Percentiles rank a stretch among this genome's conserved stretches.
These are phyloP conservation scores for Ceratitis capitata DNA, from an alignment of 1,140 invertebrate species.

Conservation along the genomic window DNA sequence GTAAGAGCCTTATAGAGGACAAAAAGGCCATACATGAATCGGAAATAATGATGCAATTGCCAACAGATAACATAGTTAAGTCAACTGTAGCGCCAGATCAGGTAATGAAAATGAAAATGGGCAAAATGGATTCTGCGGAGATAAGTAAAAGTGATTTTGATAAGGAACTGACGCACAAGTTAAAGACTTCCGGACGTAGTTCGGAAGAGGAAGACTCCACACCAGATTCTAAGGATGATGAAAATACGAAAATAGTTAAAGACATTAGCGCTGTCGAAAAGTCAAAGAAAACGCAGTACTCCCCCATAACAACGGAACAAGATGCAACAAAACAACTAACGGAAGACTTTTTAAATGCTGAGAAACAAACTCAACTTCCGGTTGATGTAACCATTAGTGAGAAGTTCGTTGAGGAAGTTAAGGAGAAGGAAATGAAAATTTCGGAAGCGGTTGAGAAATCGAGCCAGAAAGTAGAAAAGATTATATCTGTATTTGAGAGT, in stretches of 20 bases:
- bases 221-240: conserved; percentile 47
- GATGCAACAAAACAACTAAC: conserved; percentile 47
- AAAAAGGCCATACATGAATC: conserved; percentile 70
- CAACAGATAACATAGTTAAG: conserved; percentile 64
- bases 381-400: conserved; percentile 49
- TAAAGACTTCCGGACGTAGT: conserved; percentile 59
- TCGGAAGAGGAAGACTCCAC: conserved; percentile 58
- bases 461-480: conserved; percentile 25
- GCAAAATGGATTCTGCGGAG: conserved; percentile 59
- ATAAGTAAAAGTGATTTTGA: conserved; percentile 63
- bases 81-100: conserved; percentile 60
- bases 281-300: conserved; percentile 47
- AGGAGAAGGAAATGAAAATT: conserved; percentile 51
- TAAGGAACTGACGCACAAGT: conserved; percentile 62
- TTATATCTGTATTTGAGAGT: conserved; percentile 33
- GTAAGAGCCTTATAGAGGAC: conserved; percentile 71
- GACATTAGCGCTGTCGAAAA: conserved; percentile 59
- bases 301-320: background rate
- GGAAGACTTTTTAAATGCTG: conserved; percentile 58
- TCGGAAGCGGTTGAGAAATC: conserved; percentile 37
- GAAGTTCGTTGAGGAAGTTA: conserved; percentile 59
- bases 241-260: conserved; percentile 54
- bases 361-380: conserved; percentile 59
- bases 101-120: conserved; percentile 65
- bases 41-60: conserved; percentile 65